A percentile compares a stretch with the other conserved stretches of the same genome.
Evolutionary conservation across 2,888 invertebrate genomes (phyloP).

Genomic region (Pyrocoelia pectoralis): DNA sequence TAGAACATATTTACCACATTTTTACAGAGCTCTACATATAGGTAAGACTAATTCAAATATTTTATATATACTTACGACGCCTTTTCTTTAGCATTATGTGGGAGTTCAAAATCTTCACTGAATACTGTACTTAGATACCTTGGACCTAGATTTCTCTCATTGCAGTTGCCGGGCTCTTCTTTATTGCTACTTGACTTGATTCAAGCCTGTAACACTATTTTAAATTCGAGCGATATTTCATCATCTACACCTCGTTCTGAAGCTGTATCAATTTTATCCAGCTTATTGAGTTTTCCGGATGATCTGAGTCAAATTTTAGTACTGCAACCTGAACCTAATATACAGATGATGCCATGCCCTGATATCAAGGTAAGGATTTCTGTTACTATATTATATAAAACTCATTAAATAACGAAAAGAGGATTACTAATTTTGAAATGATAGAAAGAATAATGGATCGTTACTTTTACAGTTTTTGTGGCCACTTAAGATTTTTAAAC

Average conservation of each 20-base stretch:
- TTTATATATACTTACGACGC: slow-evolving; percentile 14
- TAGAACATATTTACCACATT: slow-evolving; percentile 80
- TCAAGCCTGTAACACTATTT: slow-evolving; percentile 86
- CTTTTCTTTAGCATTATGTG: slow-evolving; percentile 64
- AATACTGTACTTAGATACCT: slow-evolving; percentile 80
- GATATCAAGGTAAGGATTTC: slow-evolving; percentile 73
- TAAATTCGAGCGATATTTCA: slow-evolving; percentile 81
- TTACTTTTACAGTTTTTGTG: too few relatives aligned
- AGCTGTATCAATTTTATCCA: slow-evolving; percentile 88
- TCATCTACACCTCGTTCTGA: slow-evolving; percentile 80
- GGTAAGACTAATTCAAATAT: slow-evolving; percentile 59
- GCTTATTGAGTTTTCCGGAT: slow-evolving; percentile 83
- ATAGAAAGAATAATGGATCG: too few relatives aligned
- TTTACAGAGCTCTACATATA: slow-evolving; percentile 87
- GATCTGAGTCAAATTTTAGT: slow-evolving; percentile 65
- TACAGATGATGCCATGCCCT: slow-evolving; percentile 68
- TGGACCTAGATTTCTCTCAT: slow-evolving; percentile 85
- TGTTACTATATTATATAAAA: too few relatives aligned
- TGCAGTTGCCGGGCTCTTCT: slow-evolving; percentile 88
- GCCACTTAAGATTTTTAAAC: too few relatives aligned
- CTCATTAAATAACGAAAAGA: too few relatives aligned
- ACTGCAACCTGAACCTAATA: slow-evolving; percentile 67
- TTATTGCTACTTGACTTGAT: slow-evolving; percentile 88
- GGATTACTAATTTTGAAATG: too few relatives aligned
- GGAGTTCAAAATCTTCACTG: slow-evolving; percentile 77